These are phyloP conservation scores for Odocoileus hemionus DNA, from an alignment of 2,113 vertebrate genomes.

Conservation along the genomic window DNA sequence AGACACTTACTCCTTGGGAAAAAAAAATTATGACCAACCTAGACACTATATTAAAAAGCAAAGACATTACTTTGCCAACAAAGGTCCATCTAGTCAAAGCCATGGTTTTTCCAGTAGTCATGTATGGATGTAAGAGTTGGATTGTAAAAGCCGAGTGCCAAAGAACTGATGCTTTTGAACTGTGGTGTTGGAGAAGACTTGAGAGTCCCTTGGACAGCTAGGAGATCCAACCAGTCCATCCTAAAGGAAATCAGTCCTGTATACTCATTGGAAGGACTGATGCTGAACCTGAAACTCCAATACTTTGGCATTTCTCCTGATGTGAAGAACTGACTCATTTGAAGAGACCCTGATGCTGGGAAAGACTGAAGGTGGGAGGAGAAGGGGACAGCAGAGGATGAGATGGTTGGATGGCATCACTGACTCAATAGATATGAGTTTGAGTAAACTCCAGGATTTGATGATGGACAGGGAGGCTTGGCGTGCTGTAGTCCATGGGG, in stretches of 20 bases:
- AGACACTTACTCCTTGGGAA: not conserved
- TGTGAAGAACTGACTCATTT: not conserved
- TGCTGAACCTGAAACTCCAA: not conserved
- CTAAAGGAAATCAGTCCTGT: not conserved
- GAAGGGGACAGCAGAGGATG: not conserved
- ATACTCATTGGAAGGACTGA: not conserved
- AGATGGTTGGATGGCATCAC: not conserved
- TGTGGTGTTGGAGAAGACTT: not conserved
- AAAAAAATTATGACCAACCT: not conserved
- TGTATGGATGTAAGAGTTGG: not conserved
- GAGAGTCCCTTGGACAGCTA: not conserved
- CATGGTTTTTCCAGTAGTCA: not conserved
- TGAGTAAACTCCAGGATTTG: not conserved
- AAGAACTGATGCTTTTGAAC: not conserved
- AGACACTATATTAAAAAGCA: not conserved
- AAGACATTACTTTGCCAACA: not conserved
- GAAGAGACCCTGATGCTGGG: not conserved
- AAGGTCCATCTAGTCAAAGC: not conserved
- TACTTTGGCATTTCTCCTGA: not conserved
- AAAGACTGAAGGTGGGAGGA: not conserved
- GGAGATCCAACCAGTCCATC: not conserved
- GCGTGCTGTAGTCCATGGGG: accelerated
- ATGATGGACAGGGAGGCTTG: not conserved
- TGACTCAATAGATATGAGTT: not conserved
- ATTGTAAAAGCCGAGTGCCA: not conserved